Percentiles rank a stretch among this genome's conserved stretches.
Evolutionary conservation across 1,140 invertebrate genomes (phyloP).

Genomic region (Drosophila melanica): DNA sequence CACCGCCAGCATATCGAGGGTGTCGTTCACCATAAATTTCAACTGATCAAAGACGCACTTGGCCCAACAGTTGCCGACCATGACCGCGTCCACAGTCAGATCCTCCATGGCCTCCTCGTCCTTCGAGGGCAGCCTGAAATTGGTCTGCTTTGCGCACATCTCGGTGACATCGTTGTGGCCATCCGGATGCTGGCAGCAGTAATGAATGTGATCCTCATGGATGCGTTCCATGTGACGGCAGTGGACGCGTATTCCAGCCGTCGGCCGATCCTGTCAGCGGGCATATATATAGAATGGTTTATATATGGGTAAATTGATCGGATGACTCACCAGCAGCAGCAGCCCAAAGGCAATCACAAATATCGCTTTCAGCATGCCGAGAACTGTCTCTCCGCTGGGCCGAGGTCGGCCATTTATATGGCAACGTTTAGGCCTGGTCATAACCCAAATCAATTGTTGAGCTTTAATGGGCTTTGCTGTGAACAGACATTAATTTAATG

Average conservation of each 20-base stretch:
- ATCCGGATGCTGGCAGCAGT: constrained; percentile 71
- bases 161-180: constrained; percentile 64
- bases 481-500: constrained; percentile 27
- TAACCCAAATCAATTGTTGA: constrained; percentile 27
- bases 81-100: constrained; percentile 62
- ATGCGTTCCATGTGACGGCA: constrained; percentile 56
- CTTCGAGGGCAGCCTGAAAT: constrained; percentile 45
- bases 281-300: too few relatives aligned
- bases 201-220: constrained; percentile 73
- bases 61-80: constrained; percentile 60
- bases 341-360: not conserved
- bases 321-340: constrained; percentile 18
- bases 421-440: not conserved
- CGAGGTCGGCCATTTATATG: constrained; percentile 17
- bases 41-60: constrained; percentile 70
- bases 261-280: not conserved
- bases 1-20: constrained; percentile 63
- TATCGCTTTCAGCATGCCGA: constrained; percentile 10
- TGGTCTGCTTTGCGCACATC: constrained; percentile 56
- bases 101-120: constrained; percentile 68
- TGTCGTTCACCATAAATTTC: constrained; percentile 45
- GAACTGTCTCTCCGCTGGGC: not conserved
- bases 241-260: constrained; percentile 26
- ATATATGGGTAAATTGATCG: not conserved
- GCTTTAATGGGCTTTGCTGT: constrained; percentile 45